These are phyloP conservation scores for Brachionus rotundiformis DNA, from an alignment of 1,140 invertebrate genomes.

Conservation along the genomic window DNA sequence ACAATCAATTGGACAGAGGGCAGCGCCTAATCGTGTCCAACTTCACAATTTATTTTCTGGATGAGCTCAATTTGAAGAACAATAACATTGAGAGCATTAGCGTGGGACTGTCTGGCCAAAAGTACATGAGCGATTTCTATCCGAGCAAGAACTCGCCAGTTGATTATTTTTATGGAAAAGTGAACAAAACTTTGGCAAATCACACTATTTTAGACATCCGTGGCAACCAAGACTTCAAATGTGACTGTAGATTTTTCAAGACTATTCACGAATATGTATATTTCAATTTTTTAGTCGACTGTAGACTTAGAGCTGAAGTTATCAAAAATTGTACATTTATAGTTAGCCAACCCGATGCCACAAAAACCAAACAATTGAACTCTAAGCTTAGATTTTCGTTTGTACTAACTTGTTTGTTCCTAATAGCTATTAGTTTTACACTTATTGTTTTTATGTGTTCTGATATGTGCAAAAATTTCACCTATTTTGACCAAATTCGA, in stretches of 20 bases:
- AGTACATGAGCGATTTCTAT: conserved; percentile 41
- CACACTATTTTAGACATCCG: conserved; percentile 6
- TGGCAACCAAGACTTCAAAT: conserved; percentile 7
- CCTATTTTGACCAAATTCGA: neutral
- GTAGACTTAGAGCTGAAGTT: neutral
- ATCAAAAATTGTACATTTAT: conserved; percentile 7
- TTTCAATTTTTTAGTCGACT: neutral
- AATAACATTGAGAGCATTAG: neutral
- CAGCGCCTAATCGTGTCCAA: conserved; percentile 30
- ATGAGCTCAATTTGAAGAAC: neutral
- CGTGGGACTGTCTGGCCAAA: conserved; percentile 11
- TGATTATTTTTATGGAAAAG: neutral
- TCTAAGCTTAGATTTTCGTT: neutral
- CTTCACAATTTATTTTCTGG: neutral
- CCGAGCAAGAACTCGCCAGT: conserved; percentile 9
- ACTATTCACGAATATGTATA: neutral
- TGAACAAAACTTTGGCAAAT: neutral
- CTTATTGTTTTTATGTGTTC: conserved; percentile 14
- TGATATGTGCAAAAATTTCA: conserved; percentile 17
- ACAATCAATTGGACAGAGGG: neutral
- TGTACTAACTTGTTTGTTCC: neutral
- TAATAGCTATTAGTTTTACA: neutral
- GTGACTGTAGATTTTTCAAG: conserved; percentile 25
- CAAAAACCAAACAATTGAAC: neutral
- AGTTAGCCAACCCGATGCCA: neutral